Evolutionary conservation across 1,140 invertebrate species (phyloP).

Genomic region (Campoletis sonorensis): DNA sequence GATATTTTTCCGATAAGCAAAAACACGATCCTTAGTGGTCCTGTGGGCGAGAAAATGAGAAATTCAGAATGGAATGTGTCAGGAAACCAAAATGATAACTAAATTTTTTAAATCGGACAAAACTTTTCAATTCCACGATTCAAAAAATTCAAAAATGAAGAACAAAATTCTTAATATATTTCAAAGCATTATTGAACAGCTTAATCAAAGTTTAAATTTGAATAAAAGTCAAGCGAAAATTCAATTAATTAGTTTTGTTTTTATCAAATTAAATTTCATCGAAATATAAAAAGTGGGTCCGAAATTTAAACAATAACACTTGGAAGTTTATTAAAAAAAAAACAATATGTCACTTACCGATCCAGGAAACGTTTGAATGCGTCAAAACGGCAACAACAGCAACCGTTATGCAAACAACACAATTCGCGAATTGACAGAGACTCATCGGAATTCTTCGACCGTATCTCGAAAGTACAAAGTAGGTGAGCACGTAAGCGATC

Average conservation of each 20-base stretch:
- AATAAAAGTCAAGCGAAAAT: background rate
- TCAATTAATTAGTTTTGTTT: too few relatives aligned
- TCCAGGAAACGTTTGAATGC: constrained; percentile 39
- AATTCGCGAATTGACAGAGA: constrained; percentile 59
- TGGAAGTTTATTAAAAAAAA: too few relatives aligned
- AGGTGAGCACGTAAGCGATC: constrained; percentile 62
- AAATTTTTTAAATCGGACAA: too few relatives aligned
- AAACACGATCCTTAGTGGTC: constrained; percentile 57
- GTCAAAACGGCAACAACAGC: constrained; percentile 54
- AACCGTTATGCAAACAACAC: constrained; percentile 63
- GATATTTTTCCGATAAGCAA: constrained; percentile 65
- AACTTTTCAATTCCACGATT: background rate
- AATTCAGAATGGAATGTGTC: background rate
- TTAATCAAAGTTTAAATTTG: background rate
- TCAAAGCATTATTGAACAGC: background rate
- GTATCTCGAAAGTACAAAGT: constrained; percentile 65
- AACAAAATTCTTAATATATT: too few relatives aligned
- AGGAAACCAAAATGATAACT: too few relatives aligned
- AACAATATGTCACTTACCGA: constrained; percentile 53
- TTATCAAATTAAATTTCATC: too few relatives aligned
- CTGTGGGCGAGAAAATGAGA: constrained; percentile 54
- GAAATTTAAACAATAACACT: too few relatives aligned
- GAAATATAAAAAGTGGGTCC: too few relatives aligned
- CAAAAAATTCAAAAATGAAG: background rate
- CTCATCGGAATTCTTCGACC: constrained; percentile 62